Percentiles rank a stretch among this genome's conserved stretches.
Evolutionary conservation across 2,113 vertebrate species (phyloP).

Genomic region (Saguinus imperator): DNA sequence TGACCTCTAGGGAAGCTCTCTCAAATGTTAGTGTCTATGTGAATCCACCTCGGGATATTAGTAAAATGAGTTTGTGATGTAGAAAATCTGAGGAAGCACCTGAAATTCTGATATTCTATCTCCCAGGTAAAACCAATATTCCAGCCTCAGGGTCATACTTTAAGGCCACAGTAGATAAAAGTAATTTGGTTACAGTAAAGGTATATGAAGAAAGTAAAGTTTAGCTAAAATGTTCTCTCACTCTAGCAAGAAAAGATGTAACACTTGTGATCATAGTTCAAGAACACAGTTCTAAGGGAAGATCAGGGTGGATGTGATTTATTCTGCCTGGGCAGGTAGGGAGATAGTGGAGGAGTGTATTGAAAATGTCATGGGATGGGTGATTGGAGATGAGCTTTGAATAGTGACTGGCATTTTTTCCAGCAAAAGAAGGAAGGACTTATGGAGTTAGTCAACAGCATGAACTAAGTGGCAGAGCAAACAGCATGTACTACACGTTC

Average conservation of each 20-base stretch:
- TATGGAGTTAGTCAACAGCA: background rate
- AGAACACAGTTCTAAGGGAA: background rate
- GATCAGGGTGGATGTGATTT: background rate
- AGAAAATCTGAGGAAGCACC: background rate
- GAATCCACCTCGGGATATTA: background rate
- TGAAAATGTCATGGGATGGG: background rate
- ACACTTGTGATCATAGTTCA: background rate
- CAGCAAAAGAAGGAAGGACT: background rate
- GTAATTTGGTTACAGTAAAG: background rate
- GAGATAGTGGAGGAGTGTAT: background rate
- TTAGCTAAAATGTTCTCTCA: background rate
- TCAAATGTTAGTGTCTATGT: background rate
- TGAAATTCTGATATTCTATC: background rate
- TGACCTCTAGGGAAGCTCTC: background rate
- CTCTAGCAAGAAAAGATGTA: background rate
- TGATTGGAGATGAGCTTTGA: background rate
- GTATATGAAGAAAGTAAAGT: background rate
- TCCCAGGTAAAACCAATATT: background rate
- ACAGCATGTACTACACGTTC: fast-evolving
- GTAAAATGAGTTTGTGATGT: background rate
- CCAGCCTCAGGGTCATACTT: background rate
- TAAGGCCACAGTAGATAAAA: background rate
- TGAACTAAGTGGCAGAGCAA: too few species aligned
- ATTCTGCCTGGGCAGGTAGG: background rate
- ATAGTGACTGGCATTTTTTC: background rate